Base-by-base conservation (phyloP, 2,888 invertebrate species). In the Polyommatus iphigenia region DNA sequence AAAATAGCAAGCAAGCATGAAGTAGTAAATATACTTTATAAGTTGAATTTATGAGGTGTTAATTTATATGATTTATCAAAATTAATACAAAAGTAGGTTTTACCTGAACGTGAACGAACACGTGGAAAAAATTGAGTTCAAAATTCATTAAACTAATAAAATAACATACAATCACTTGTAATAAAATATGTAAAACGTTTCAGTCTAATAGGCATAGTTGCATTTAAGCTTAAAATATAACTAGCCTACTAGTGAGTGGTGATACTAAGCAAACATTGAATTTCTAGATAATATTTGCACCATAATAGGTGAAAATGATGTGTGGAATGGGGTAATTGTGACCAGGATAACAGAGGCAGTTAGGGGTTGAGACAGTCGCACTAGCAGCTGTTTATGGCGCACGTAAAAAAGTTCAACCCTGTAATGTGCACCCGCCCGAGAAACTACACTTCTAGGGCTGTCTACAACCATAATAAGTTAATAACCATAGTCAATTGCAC, bases 321-420 rank as follows among this genome's bases (percentile, higher is more conserved):
- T n/a, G 59, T 8, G 13, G 13, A 46, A 46, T 41, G 46, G 73
- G 73, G 46, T 73, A 73, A 24, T 41, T 13, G 57, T 24, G 76
- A 54, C 54, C 54, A 76, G 57, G 76, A 57, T 57, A 54, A 36
- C 76, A 36, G 57, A 57, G 54, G 76, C 29, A 76, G 24, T 76
- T 76, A 57, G 54, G 50, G 32, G 36, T 32, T 29, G 67, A 67
- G 67, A 67, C 67, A 67, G 67, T 67, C 32, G 67, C 29, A 6
- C 15, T 67, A 32, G 29, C 67, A 67, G 67, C 67, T 67, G 67
- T 67, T 67, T 67, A 67, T 29, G 15, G 67, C 15, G 29, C 29
- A 67, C 67, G 67, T 67, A 20, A 67, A 67, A 62, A 67, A 67
- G 29, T 67, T 67, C 29, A 24, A 62, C 24, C 29, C 67, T 67